Conservation (phyloP, 2,888 invertebrate genomes). For the Eristalinus aeneus region DNA sequence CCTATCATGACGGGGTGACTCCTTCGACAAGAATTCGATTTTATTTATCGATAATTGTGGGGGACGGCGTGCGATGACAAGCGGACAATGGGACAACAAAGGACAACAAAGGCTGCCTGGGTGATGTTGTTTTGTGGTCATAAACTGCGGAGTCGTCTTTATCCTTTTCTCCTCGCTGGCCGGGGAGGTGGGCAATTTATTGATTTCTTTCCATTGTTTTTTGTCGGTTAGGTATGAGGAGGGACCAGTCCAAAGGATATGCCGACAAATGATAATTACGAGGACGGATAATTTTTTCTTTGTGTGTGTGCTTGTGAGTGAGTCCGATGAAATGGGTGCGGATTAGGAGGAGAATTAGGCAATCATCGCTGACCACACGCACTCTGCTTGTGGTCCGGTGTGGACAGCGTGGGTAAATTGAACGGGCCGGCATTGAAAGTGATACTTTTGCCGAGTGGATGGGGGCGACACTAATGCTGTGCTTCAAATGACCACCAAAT, state of each 20-base stretch:
- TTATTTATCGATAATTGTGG: slow-evolving; percentile 47
- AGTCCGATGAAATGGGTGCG: slow-evolving; percentile 37
- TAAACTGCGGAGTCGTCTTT: slow-evolving; percentile 60
- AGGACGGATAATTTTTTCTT: slow-evolving; percentile 36
- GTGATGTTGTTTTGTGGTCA: slow-evolving; percentile 45
- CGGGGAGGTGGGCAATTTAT: slow-evolving; percentile 1
- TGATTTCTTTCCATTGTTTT: not conserved
- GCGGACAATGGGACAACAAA: slow-evolving; percentile 40
- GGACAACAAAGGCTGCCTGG: slow-evolving; percentile 13
- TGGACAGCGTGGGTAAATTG: not conserved
- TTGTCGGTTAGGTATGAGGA: not conserved
- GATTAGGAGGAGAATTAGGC: slow-evolving; percentile 36
- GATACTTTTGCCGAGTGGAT: not conserved
- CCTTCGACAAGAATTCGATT: slow-evolving; percentile 15
- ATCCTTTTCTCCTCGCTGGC: slow-evolving; percentile 5
- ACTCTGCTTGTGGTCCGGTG: not conserved
- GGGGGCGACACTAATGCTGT: not conserved
- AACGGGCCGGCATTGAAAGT: not conserved
- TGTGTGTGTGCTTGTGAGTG: slow-evolving; percentile 1
- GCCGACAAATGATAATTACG: slow-evolving; percentile 51
- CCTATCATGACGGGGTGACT: slow-evolving; percentile 49
- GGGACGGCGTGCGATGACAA: slow-evolving; percentile 58
- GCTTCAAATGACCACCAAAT: not conserved
- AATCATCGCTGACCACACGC: slow-evolving; percentile 49
- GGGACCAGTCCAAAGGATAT: slow-evolving; percentile 19